Evolutionary conservation across 2,113 vertebrate species (phyloP).

Genomic region (Falco punctatus): DNA sequence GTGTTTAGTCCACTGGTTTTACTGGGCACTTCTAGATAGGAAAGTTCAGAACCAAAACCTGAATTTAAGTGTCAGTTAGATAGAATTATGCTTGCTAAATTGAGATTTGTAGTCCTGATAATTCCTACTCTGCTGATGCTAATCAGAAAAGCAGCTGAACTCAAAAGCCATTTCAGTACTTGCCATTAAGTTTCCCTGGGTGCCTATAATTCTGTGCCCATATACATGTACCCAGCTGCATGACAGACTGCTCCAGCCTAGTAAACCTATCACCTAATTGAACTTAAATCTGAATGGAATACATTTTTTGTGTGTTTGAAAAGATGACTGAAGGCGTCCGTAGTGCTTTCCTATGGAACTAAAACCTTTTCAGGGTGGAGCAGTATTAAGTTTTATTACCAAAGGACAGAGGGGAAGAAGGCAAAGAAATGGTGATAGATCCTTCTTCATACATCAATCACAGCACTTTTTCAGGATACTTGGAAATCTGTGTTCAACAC

Average conservation of each 20-base stretch:
- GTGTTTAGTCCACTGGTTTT: background rate
- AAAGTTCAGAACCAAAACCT: background rate
- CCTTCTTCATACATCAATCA: background rate
- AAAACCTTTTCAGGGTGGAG: background rate
- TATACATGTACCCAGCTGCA: background rate
- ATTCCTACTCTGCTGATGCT: background rate
- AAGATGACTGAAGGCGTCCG: background rate
- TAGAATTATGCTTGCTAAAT: background rate
- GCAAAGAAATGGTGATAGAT: background rate
- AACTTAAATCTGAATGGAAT: background rate
- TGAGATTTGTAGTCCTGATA: background rate
- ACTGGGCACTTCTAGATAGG: background rate
- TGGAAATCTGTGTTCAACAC: background rate
- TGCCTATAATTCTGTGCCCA: background rate
- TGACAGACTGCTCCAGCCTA: background rate
- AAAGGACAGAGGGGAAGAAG: background rate
- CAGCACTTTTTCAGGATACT: background rate
- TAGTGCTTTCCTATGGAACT: background rate
- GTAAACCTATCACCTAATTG: background rate
- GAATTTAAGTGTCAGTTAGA: background rate
- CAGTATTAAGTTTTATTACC: background rate
- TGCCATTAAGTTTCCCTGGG: background rate
- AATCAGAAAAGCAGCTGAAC: background rate
- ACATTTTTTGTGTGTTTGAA: background rate
- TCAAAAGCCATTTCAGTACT: background rate